Evolutionary conservation across 2,888 invertebrate species (phyloP), one percentile per base, ranked within the genome.

Genomic region (Geophilus truncorum): DNA sequence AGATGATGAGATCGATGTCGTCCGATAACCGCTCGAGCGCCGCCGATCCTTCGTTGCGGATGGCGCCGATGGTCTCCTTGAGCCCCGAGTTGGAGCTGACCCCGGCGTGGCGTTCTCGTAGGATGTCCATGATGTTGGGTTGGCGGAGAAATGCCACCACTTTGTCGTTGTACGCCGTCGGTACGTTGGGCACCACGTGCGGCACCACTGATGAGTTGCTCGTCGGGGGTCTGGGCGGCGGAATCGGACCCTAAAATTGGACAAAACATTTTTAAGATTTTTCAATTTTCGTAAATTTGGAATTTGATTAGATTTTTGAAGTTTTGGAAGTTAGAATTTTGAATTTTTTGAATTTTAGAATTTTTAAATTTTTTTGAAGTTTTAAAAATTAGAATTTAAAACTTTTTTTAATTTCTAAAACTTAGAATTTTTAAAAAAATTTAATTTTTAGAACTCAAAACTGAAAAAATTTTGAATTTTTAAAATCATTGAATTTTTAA

Each of bases 71-170:
- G 88, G 96, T 96, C 85, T 96, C 96, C 34, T 94, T 90, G 78
- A 97, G 88, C 2, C 92, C 90, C 81, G 92, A 90, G 84, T 92
- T 92, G 81, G 92, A 91, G 1, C 90, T 90, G 10, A 93, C 90
- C 0, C 91, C 90, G 10, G 93, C 90, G 87, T 94, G 93, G 12
- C 95, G 90, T 86, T 95, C 95, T 80, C 92, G 92, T 82, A 97
- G 89, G 83, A 97, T 94, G 85, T 96, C 96, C 88, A 95, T 91
- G 85, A 97, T 95, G 87, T 96, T 96, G 10, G 96, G 93, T 86
- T 97, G 97, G 0, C 97, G 91, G 36, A 97, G 90, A 89, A 97
- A 97, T n/a, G 96, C 95, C 80, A 97, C 95, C 83, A 97, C 97
- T 90, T 92, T 87, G 85, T 97, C 97, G 86, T 97, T 97, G 87